A percentile compares a stretch with the other conserved stretches of the same genome.
Evolutionary conservation across 2,113 vertebrate genomes (phyloP).

Genomic region (Casuarius casuarius): DNA sequence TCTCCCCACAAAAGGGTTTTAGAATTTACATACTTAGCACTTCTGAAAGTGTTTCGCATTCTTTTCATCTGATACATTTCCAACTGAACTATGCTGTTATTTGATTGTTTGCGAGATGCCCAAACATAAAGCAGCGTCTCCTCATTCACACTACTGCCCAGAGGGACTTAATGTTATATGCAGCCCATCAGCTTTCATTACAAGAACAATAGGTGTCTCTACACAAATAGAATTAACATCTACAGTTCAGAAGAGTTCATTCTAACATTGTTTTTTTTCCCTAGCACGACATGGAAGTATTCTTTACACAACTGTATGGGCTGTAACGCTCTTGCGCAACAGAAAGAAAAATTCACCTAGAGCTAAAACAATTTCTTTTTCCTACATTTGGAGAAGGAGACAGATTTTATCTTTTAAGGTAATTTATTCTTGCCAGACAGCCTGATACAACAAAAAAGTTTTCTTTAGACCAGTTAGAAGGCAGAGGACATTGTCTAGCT

Average conservation of each 20-base stretch:
- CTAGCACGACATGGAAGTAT: background rate
- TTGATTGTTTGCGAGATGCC: background rate
- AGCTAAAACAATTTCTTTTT: background rate
- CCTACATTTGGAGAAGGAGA: background rate
- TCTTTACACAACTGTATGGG: background rate
- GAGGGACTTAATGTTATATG: background rate
- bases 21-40: background rate
- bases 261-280: background rate
- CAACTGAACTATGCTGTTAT: fast-evolving
- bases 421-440: background rate
- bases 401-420: constrained; percentile 7
- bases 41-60: background rate
- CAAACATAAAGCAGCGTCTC: background rate
- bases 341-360: background rate
- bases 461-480: constrained; percentile 31
- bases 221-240: background rate
- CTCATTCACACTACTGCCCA: background rate
- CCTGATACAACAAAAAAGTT: background rate
- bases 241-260: background rate
- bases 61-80: background rate
- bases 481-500: background rate
- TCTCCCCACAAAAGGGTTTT: background rate
- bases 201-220: background rate
- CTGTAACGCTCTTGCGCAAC: background rate
- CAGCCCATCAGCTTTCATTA: fast-evolving